Percentiles rank a stretch among this genome's conserved stretches.
Evolutionary conservation across 2,888 invertebrate genomes (phyloP).

Genomic region (Caenorhabditis parvicauda): DNA sequence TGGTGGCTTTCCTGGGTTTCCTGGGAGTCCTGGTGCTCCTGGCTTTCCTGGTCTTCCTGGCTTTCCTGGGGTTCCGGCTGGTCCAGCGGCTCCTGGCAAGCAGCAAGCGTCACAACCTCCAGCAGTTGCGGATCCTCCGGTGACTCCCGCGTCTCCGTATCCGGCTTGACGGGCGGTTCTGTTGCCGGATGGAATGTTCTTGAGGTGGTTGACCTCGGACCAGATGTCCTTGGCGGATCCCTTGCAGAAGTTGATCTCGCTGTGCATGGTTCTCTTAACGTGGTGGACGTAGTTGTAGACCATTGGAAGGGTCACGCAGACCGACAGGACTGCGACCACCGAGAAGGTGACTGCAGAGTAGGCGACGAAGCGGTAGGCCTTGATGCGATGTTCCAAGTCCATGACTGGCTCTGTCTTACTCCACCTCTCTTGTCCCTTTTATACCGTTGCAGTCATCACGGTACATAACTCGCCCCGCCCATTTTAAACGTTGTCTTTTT

Average conservation of each 20-base stretch:
- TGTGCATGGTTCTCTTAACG: conserved; percentile 32
- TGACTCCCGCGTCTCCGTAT: too few species aligned
- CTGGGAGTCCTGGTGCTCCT: conserved; percentile 44
- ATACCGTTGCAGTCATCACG: too few species aligned
- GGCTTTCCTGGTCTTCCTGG: conserved; percentile 41
- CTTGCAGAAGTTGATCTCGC: conserved; percentile 39
- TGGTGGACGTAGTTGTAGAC: conserved; percentile 40
- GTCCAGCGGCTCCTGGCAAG: conserved; percentile 43
- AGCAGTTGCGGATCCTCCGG: conserved; percentile 26
- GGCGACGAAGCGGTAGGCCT: conserved; percentile 17
- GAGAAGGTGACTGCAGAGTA: conserved; percentile 19
- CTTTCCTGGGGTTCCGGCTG: conserved; percentile 41
- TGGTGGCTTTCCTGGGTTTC: conserved; percentile 42
- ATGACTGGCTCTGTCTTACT: too few species aligned
- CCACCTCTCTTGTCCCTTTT: too few species aligned
- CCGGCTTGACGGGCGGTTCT: conserved; percentile 49
- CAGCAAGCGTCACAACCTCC: conserved; percentile 53
- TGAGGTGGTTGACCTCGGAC: conserved; percentile 43
- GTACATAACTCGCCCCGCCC: too few species aligned
- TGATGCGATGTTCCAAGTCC: conserved; percentile 8
- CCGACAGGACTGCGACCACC: conserved; percentile 16
- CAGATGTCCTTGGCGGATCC: conserved; percentile 45
- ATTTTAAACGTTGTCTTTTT: too few species aligned
- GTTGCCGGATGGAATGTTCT: conserved; percentile 38
- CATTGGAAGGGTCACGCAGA: conserved; percentile 38